Base-by-base conservation (phyloP, 2,113 vertebrate species). In the Callipepla californica region DNA sequence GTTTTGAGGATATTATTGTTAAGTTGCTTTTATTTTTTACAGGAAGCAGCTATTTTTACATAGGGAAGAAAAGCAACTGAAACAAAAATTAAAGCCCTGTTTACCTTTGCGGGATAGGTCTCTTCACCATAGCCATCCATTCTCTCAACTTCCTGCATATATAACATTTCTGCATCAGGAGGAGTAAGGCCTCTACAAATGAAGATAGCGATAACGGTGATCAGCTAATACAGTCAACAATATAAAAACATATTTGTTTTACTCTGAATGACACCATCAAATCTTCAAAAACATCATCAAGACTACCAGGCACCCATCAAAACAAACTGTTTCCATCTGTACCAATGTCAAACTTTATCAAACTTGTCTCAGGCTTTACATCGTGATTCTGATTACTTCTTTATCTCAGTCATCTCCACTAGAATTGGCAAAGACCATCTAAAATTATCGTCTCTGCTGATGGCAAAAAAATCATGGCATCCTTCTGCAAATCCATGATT, bases 111-210 rank as follows among this genome's bases (percentile, higher is more conserved):
- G 85, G 98, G 98, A 94, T 98, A 99, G 89, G 98, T 98, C 96
- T 99, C 99, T 87, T 99, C 98, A 17, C 99, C 99, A 19, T 99
- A 99, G 55, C 98, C 99, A 13, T 99, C 99, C 98, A 99, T 98
- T 90, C 98, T 98, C 97, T 99, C 99, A 57, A 99, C 98, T 92
- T 99, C 99, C 96, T 99, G 99, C 99, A 99, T 99, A 96, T 99
- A 99, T 38, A 99, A 95, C 98, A 98, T 98, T 95, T 99, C 99
- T 1, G 99, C 99, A 67, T 99, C 99, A 22, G 99, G 98, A 26
- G 98, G 98, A 18, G 98, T 96, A 93, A 99, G 98, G 63, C 99
- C 99, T 97, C 99, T 99, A 88, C 34, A 96, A 97, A 80, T 40
- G 76, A 90, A 95, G 83, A 82, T 47, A 94, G n/a, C 2, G 2